Evolutionary conservation across 2,113 vertebrate species (phyloP), one percentile per base, ranked within the genome.

Genomic region (Hystrix brachyura): DNA sequence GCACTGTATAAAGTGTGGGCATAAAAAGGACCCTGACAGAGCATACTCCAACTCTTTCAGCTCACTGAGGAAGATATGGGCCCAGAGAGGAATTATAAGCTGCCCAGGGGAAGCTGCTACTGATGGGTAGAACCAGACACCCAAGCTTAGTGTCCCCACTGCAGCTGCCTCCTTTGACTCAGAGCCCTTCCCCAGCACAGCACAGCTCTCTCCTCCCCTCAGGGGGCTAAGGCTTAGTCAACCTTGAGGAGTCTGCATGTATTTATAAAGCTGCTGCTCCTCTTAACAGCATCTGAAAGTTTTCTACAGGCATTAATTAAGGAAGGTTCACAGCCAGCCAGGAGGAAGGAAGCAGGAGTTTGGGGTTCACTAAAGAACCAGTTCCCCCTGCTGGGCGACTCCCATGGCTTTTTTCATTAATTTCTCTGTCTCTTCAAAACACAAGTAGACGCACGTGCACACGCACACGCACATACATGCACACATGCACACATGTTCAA

Each of bases 241-340:
- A 78, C 94, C 76, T 93, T 84, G 59, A 74, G 76, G 82, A 92
- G 80, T 85, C 62, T 83, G 71, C 29, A 85, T 97, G 92, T 96
- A 91, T 97, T 97, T 97, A 95, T 93, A 92, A 94, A 96, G 65
- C 65, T 86, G 94, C 90, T 74, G 80, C 72, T 65, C 67, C 62
- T 94, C 72, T 59, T 86, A 57, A 74, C 43, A 91, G 92, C 92
- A 60, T 97, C 87, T 87, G 80, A 96, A 83, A 71, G 80, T 62
- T 0, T 76, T 79, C 64, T 93, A 53, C 78, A 95, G 87, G 92
- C 95, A 83, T 85, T 96, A 90, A 97, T 96, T 97, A 97, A 90
- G 65, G 85, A 90, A 94, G 91, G 65, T 91, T 91, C 84, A 21
- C 14, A n/a, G 96, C 72, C 34, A 90, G 65, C 94, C 43, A 0